Percentiles rank a stretch among this genome's conserved stretches.
Evolutionary conservation across 2,797 vertebrate species (phyloP).

Genomic region (Atherinosoma microstoma): DNA sequence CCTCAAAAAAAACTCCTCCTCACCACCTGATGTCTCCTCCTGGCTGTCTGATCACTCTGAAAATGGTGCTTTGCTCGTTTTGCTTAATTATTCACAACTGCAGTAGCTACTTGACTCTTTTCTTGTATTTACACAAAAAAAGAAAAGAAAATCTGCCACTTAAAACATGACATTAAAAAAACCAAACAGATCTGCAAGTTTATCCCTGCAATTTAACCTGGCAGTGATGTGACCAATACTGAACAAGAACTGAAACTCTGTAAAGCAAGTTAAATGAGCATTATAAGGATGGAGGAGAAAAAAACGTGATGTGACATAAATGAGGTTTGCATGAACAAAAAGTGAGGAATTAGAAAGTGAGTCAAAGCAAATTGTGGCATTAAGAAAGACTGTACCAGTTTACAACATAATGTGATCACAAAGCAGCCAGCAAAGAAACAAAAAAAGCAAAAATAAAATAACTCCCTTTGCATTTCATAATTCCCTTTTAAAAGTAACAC

Average conservation of each 20-base stretch:
- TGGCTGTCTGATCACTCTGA: conserved; percentile 62
- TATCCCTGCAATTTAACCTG: conserved; percentile 86
- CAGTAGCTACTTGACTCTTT: conserved; percentile 79
- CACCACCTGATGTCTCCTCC: conserved; percentile 60
- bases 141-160: conserved; percentile 82
- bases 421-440: conserved; percentile 67
- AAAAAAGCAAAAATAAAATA: conserved; percentile 35
- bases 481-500: conserved; percentile 80
- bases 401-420: conserved; percentile 47
- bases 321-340: conserved; percentile 56
- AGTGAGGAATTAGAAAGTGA: conserved; percentile 47
- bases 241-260: conserved; percentile 60
- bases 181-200: conserved; percentile 48
- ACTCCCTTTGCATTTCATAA: conserved; percentile 79
- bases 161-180: conserved; percentile 56
- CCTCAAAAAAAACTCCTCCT: conserved; percentile 33
- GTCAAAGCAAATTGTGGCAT: conserved; percentile 49
- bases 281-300: conserved; percentile 23
- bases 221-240: conserved; percentile 87
- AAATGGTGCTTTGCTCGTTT: conserved; percentile 66
- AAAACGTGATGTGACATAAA: conserved; percentile 52
- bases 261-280: conserved; percentile 51
- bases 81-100: conserved; percentile 70
- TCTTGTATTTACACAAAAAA: conserved; percentile 71
- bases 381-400: conserved; percentile 29